Evolutionary conservation across 2,113 vertebrate species (phyloP).

Genomic region (Chitala chitala): DNA sequence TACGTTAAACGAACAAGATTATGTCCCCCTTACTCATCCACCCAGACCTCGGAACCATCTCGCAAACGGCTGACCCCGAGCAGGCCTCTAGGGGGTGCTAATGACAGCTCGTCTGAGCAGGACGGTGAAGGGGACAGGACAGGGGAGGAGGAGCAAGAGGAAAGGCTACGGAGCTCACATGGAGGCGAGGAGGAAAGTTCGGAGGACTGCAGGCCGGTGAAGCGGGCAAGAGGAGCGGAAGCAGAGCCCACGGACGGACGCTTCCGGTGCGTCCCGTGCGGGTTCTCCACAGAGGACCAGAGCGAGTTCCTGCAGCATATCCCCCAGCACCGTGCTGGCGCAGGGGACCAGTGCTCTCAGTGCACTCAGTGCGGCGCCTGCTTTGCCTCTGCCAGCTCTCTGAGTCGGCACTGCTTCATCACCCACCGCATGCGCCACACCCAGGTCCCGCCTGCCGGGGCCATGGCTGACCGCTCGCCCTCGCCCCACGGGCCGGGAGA

Average conservation of each 20-base stretch:
- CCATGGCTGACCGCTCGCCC: constrained; percentile 36
- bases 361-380: constrained; percentile 87
- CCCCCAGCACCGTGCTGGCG: constrained; percentile 67
- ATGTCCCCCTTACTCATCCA: background rate
- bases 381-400: constrained; percentile 78
- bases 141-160: constrained; percentile 44
- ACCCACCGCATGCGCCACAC: constrained; percentile 74
- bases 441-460: constrained; percentile 24
- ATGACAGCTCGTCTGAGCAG: constrained; percentile 60
- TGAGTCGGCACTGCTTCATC: constrained; percentile 90
- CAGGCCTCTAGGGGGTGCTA: constrained; percentile 37
- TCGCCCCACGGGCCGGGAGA: constrained; percentile 38
- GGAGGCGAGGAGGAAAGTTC: constrained; percentile 41
- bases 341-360: constrained; percentile 77
- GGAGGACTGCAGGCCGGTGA: constrained; percentile 41
- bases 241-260: constrained; percentile 47
- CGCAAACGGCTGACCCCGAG: constrained; percentile 16
- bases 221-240: constrained; percentile 42
- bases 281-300: constrained; percentile 61
- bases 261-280: constrained; percentile 71
- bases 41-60: constrained; percentile 24
- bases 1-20: background rate
- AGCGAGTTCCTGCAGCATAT: constrained; percentile 64
- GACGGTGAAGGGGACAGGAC: constrained; percentile 31
- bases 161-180: constrained; percentile 38